Conservation (phyloP, 2,113 vertebrate species). For the Stomatorhinus ivindoensis region DNA sequence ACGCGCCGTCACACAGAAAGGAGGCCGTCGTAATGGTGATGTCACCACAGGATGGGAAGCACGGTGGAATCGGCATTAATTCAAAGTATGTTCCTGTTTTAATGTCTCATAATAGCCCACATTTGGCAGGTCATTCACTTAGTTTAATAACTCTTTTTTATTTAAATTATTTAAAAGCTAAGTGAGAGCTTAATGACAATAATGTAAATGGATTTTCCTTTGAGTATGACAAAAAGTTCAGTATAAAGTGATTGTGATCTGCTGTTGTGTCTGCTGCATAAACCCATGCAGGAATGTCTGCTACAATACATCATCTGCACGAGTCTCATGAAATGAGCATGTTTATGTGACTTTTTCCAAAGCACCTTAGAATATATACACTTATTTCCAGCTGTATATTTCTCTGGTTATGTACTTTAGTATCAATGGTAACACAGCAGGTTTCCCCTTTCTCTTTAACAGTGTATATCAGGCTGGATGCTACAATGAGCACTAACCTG, state of each 20-base stretch:
- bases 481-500: background rate
- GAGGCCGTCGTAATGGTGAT: background rate
- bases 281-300: too few species aligned
- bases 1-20: background rate
- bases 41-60: background rate
- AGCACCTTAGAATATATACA: background rate
- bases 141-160: background rate
- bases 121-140: background rate
- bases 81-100: background rate
- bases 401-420: background rate
- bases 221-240: background rate
- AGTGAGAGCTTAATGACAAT: background rate
- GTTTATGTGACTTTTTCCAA: background rate
- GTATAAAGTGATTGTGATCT: background rate
- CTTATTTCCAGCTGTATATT: background rate
- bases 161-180: background rate
- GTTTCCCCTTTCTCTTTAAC: background rate
- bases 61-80: background rate
- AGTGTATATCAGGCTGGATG: background rate
- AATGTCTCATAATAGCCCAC: background rate
- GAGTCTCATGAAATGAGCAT: background rate
- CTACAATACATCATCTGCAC: background rate
- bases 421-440: background rate
- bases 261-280: too few species aligned
- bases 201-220: background rate